Evolutionary conservation across 2,797 vertebrate genomes (phyloP).

Genomic region (Sebastes kiyomatsui): DNA sequence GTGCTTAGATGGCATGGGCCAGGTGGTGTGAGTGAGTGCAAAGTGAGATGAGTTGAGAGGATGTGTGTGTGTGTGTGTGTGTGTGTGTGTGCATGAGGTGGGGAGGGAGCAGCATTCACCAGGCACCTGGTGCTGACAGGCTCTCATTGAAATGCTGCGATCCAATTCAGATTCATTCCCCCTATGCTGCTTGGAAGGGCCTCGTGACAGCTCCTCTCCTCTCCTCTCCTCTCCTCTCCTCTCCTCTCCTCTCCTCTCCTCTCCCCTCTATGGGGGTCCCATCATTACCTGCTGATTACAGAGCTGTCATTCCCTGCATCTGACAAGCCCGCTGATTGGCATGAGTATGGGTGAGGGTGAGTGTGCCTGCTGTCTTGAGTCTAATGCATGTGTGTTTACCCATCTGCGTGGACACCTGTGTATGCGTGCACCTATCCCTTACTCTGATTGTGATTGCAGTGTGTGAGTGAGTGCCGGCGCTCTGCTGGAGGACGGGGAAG

Average conservation of each 20-base stretch:
- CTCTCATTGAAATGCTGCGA: slow-evolving; percentile 63
- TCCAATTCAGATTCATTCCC: slow-evolving; percentile 64
- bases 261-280: slow-evolving; percentile 32
- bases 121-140: slow-evolving; percentile 73
- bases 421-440: slow-evolving; percentile 28
- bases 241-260: not conserved
- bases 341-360: slow-evolving; percentile 29
- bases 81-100: not conserved
- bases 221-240: not conserved
- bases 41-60: slow-evolving; percentile 40
- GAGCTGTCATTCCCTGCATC: slow-evolving; percentile 57
- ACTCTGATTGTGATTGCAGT: slow-evolving; percentile 72
- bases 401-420: slow-evolving; percentile 52
- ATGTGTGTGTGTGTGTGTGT: slow-evolving; percentile 2
- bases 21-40: slow-evolving; percentile 70
- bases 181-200: slow-evolving; percentile 58
- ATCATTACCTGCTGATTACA: slow-evolving; percentile 76
- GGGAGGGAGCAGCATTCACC: slow-evolving; percentile 59
- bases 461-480: slow-evolving; percentile 18
- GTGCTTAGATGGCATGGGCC: slow-evolving; percentile 60
- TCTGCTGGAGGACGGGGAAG: slow-evolving; percentile 1
- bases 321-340: slow-evolving; percentile 67
- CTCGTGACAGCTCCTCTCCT: slow-evolving; percentile 46
- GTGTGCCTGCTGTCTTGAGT: slow-evolving; percentile 38
- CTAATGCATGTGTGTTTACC: slow-evolving; percentile 41